These are phyloP conservation scores for Teinopalpus imperialis DNA, from an alignment of 2,888 invertebrate genomes.

Conservation along the genomic window DNA sequence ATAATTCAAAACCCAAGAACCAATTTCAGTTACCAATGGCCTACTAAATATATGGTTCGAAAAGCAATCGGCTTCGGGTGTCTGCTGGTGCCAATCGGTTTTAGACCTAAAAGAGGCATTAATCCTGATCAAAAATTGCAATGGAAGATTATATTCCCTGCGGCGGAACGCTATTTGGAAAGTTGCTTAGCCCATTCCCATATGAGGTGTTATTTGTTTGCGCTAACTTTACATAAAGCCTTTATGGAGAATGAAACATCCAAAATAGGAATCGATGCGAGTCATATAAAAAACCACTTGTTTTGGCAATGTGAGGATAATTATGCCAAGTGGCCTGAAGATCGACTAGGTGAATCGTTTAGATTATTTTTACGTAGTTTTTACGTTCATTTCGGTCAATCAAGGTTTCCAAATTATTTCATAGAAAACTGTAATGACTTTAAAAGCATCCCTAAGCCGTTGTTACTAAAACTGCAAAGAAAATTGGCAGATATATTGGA, in stretches of 20 bases:
- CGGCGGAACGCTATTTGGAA: slow-evolving; percentile 88
- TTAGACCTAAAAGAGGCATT: slow-evolving; percentile 81
- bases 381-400: slow-evolving; percentile 82
- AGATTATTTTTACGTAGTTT: slow-evolving; percentile 84
- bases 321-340: slow-evolving; percentile 87
- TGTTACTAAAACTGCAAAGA: slow-evolving; percentile 84
- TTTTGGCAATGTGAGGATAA: slow-evolving; percentile 91
- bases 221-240: slow-evolving; percentile 86
- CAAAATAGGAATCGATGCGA: slow-evolving; percentile 84
- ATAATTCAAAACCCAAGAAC: slow-evolving; percentile 80
- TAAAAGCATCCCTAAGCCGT: slow-evolving; percentile 84
- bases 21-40: slow-evolving; percentile 85
- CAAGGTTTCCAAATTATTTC: slow-evolving; percentile 87
- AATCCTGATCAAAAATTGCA: slow-evolving; percentile 85
- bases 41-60: slow-evolving; percentile 84
- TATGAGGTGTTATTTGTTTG: slow-evolving; percentile 85
- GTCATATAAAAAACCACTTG: slow-evolving; percentile 87
- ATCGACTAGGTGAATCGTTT: slow-evolving; percentile 86
- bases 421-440: slow-evolving; percentile 87
- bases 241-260: slow-evolving; percentile 86
- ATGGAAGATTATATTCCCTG: slow-evolving; percentile 90
- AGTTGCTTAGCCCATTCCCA: slow-evolving; percentile 87
- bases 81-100: slow-evolving; percentile 87
- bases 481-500: slow-evolving; percentile 86
- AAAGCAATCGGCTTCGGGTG: slow-evolving; percentile 86